Evolutionary conservation across 2,113 vertebrate species (phyloP).

Genomic region (Hystrix cristata): DNA sequence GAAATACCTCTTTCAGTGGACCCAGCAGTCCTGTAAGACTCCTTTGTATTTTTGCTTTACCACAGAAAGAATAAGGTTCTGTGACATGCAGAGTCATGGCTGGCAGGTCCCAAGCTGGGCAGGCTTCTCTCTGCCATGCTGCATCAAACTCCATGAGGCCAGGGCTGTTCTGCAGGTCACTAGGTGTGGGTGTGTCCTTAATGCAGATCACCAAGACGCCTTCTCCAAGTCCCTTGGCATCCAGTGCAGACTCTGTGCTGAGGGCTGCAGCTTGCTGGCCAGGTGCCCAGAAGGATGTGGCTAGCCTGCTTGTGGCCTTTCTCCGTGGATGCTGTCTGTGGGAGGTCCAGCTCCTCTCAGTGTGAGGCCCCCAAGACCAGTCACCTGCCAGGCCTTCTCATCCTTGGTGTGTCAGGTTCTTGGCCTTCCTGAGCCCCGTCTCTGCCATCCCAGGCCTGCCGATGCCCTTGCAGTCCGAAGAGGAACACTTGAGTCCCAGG

Average conservation of each 20-base stretch:
- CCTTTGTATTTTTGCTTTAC: background rate
- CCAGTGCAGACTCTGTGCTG: background rate
- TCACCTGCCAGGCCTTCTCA: background rate
- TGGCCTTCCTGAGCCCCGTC: background rate
- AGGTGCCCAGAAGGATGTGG: background rate
- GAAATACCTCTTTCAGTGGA: background rate
- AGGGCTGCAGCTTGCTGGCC: fast-evolving
- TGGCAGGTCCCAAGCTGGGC: background rate
- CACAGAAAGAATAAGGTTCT: background rate
- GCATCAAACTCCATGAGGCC: background rate
- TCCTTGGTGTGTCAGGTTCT: background rate
- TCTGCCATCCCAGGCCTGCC: background rate
- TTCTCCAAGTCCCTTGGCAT: background rate
- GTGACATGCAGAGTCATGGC: fast-evolving
- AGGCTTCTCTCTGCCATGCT: fast-evolving
- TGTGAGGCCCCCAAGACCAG: background rate
- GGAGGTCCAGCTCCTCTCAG: background rate
- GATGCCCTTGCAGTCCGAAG: fast-evolving
- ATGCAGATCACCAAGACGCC: background rate
- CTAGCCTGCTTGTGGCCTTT: background rate
- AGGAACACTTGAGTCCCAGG: fast-evolving
- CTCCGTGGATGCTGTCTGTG: background rate
- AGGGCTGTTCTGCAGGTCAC: background rate
- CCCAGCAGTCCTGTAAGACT: background rate
- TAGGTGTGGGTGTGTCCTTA: background rate